Conservation (phyloP, 1,140 invertebrate genomes). For the Pristionchus pacificus region DNA sequence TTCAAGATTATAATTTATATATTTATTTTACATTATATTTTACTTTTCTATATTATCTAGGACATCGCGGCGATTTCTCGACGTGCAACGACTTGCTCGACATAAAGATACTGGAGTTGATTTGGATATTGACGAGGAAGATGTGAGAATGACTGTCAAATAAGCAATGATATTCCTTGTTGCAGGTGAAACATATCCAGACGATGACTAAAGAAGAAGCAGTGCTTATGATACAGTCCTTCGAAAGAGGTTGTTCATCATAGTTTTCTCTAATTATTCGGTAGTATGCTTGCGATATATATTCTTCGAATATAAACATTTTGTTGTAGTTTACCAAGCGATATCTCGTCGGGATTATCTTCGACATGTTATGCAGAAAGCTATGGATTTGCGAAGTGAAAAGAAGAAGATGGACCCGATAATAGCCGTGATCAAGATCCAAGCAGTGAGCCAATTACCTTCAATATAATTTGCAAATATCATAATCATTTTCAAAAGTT, state of each 20-base stretch:
- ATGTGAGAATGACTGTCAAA: not conserved
- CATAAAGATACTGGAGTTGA: not conserved
- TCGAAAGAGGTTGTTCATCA: not conserved
- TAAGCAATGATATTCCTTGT: not conserved
- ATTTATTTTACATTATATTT: too few species aligned
- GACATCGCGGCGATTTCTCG: not conserved
- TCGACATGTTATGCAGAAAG: not conserved
- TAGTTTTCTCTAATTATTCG: not conserved
- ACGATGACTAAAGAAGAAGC: not conserved
- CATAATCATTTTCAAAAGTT: too few species aligned
- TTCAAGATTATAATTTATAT: not conserved
- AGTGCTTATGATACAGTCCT: not conserved
- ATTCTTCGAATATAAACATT: too few species aligned
- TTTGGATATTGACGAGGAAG: not conserved
- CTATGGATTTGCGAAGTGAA: not conserved
- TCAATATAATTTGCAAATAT: too few species aligned
- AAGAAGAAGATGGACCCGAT: not conserved
- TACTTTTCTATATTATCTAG: too few species aligned
- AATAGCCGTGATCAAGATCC: not conserved
- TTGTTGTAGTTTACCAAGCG: not conserved
- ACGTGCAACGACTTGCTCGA: not conserved
- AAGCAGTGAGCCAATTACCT: not conserved
- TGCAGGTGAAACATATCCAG: not conserved
- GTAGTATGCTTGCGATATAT: too few species aligned
- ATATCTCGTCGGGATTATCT: not conserved